Conservation (phyloP, 2,113 vertebrate genomes). For the Leuciscus idus region DNA sequence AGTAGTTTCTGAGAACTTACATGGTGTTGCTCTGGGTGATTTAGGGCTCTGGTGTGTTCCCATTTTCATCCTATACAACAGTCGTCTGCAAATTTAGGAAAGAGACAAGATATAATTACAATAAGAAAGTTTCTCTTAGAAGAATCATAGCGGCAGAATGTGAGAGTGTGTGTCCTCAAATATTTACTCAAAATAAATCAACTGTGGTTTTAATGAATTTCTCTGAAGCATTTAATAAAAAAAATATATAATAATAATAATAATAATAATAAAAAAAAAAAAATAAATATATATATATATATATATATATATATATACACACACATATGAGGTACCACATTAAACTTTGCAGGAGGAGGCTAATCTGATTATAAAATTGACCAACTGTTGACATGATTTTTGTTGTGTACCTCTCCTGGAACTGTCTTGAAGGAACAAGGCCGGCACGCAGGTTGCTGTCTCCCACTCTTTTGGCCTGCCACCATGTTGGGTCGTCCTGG, state of each 20-base stretch:
- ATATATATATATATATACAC: too few species aligned
- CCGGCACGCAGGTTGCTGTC: conserved; percentile 91
- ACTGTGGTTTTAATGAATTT: background rate
- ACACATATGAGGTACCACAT: too few species aligned
- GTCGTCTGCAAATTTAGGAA: conserved; percentile 72
- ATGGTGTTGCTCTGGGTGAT: conserved; percentile 75
- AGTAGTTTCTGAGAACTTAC: conserved; percentile 76
- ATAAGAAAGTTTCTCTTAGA: background rate
- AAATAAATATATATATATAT: too few species aligned
- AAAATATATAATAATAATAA: too few species aligned
- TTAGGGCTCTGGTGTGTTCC: conserved; percentile 78
- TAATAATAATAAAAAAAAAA: too few species aligned
- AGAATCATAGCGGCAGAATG: background rate
- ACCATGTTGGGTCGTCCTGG: conserved; percentile 92
- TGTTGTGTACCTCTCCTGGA: conserved; percentile 87
- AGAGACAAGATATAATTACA: background rate
- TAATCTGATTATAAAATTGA: background rate
- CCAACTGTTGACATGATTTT: background rate
- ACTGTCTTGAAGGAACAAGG: conserved; percentile 90
- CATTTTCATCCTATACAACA: conserved; percentile 84
- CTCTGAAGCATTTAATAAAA: background rate
- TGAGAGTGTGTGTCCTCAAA: background rate
- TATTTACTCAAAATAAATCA: background rate
- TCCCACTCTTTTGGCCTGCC: conserved; percentile 93
- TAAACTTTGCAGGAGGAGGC: background rate